Base-by-base conservation (phyloP, 2,888 invertebrate species). In the Yponomeuta evonymella region DNA sequence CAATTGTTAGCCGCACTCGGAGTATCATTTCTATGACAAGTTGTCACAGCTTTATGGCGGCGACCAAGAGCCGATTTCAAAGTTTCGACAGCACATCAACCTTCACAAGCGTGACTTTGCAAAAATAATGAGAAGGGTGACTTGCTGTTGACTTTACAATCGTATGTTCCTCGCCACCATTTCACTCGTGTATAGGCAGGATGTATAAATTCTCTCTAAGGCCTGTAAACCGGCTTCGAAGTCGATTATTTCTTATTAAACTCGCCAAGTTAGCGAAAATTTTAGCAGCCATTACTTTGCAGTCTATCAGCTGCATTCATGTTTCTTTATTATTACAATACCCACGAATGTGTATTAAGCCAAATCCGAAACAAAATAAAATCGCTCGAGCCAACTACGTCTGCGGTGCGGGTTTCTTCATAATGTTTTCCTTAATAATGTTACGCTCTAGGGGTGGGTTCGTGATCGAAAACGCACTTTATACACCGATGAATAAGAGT, bases 201-300 rank as follows among this genome's bases (percentile, higher is more conserved):
- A 12, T 58, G 51, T 58, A 58, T 58, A 58, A 12, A 58, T 58
- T 58, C 15, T 15, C 51, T 5, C 51, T 3, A 58, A 58, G 51
- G 51, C 51, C 51, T 15, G 12, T 15, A 58, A 58, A 58, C 51
- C 15, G 4, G 15, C 51, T 58, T 12, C 51, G 51, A 15, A 58
- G 51, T 58, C 51, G 51, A 58, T 58, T 58, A 58, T 58, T 58
- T 58, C 51, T 58, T 58, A 58, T 58, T 58, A 58, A 58, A 58
- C 51, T 58, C 51, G 51, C 15, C 15, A 2, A 58, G 51, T 58
- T 58, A 12, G 51, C 51, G 15, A 2, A 3, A 58, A 58, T 3
- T 58, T 58, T 15, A 1, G 51, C 51, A 15, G 51, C 5, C 51
- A 58, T 58, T 58, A 58, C 51, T 58, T 58, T 15, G 15, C 51